Evolutionary conservation across 2,888 invertebrate species (phyloP).

Genomic region (Sarcophaga carnaria): DNA sequence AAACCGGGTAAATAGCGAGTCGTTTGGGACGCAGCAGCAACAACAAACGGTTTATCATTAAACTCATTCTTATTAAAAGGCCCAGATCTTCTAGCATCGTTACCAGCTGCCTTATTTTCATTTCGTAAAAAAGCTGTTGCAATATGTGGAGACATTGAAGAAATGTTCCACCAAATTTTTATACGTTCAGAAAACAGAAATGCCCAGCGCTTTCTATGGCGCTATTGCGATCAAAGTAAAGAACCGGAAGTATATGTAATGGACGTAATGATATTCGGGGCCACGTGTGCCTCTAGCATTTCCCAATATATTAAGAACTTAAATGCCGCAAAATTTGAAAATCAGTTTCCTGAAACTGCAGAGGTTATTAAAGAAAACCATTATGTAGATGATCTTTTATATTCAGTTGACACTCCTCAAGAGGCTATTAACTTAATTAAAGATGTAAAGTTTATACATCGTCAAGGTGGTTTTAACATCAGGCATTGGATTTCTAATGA

Average conservation of each 20-base stretch:
- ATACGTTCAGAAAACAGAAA: slow-evolving; percentile 31
- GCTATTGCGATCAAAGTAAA: slow-evolving; percentile 9
- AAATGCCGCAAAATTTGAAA: slow-evolving; percentile 26
- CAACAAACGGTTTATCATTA: slow-evolving; percentile 19
- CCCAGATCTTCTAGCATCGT: slow-evolving; percentile 28
- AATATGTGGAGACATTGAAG: slow-evolving; percentile 39
- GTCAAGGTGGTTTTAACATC: slow-evolving; percentile 34
- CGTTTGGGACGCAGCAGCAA: slow-evolving; percentile 21
- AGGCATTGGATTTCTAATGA: slow-evolving; percentile 9
- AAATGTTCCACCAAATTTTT: slow-evolving; percentile 40
- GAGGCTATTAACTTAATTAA: slow-evolving; percentile 25
- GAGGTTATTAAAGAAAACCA: slow-evolving; percentile 25
- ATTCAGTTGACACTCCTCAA: slow-evolving; percentile 28
- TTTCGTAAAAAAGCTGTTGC: slow-evolving; percentile 44
- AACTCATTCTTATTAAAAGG: slow-evolving; percentile 51
- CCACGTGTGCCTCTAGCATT: slow-evolving; percentile 30
- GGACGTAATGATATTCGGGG: slow-evolving; percentile 32
- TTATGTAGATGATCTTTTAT: slow-evolving; percentile 39
- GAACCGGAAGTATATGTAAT: slow-evolving; percentile 26
- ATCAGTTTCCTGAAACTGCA: slow-evolving; percentile 12
- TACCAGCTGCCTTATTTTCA: slow-evolving; percentile 43
- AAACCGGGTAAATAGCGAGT: background rate
- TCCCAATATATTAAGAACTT: slow-evolving; percentile 27
- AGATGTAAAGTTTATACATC: slow-evolving; percentile 35
- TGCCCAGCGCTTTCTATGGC: slow-evolving; percentile 46